Base-by-base conservation (phyloP, 2,888 invertebrate genomes). In the Melieria crassipennis region DNA sequence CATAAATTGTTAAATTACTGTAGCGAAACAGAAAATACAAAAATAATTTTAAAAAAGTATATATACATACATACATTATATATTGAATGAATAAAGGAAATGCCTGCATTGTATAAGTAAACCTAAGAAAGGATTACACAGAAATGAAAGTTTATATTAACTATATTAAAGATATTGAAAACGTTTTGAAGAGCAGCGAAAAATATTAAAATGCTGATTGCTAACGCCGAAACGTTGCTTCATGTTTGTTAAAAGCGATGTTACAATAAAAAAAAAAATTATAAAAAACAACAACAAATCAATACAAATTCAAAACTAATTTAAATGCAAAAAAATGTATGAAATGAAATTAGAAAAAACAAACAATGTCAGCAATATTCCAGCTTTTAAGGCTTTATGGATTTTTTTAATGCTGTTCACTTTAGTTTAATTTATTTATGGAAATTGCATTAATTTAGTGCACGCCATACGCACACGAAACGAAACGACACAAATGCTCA, bases 81-180 rank as follows among this genome's bases (percentile, higher is more conserved):
- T 62, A 65, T 66, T 50, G 72, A 68, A 47, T 63, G 65, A 70
- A 46, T 65, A 65, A 43, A 67, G 75, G 60, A 66, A 67, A 74
- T 71, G 73, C 77, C 77, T 78, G 77, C 71, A 62, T 70, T 74
- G 74, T 75, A 71, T 72, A 75, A 57, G 7, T 60, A 74, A 70
- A 73, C 62, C 58, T 68, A 57, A 47, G 16, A 42, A 60, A 57
- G 70, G 69, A 69, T 72, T 72, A 70, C 60, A 69, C 58, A 70
- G 70, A 73, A 66, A n/a, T 7, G 13, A 52, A 52, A n/a, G 52
- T 13, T 13, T 52, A 9, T 13, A 52, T 52, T 6, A 52, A 52
- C 13, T 52, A 52, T 7, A 52, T 52, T 52, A 52, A 5, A 52
- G 9, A 52, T 50, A 52, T 52, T 52, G 13, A 52, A 6, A n/a